Percentiles rank a stretch among this genome's conserved stretches.
phyloP scores from a whole-genome alignment of 2,797 vertebrate genomes.

The Lepus townsendii region DNA sequence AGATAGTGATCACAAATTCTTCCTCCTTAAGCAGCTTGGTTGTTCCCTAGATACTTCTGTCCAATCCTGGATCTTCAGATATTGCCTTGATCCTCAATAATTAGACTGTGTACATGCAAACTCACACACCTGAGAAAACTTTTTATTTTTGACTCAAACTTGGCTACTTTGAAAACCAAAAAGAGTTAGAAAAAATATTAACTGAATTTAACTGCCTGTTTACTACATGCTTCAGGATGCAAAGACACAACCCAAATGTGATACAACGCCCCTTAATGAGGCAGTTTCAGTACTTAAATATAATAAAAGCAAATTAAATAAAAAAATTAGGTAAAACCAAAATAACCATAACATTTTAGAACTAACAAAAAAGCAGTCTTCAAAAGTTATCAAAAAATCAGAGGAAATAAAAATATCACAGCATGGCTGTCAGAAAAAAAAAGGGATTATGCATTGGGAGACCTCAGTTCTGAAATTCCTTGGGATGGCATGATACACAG shows the following conservation, averaged over 20 bases:
- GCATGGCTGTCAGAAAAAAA: background rate
- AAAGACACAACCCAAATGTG: background rate
- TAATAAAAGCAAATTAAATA: constrained; percentile 25
- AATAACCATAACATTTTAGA: constrained; percentile 23
- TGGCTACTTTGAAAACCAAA: constrained; percentile 53
- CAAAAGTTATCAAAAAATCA: background rate
- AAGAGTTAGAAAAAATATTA: background rate
- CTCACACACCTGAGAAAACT: background rate
- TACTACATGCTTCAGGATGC: background rate
- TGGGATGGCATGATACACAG: background rate
- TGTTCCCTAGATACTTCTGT: background rate
- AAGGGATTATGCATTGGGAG: too few relatives aligned
- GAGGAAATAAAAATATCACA: background rate
- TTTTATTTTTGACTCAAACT: constrained; percentile 52
- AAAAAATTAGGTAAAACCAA: constrained; percentile 17
- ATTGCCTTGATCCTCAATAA: constrained; percentile 19
- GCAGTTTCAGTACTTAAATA: background rate
- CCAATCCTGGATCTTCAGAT: background rate
- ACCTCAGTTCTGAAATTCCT: background rate
- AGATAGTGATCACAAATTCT: background rate
- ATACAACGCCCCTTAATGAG: background rate
- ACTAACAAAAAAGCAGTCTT: background rate
- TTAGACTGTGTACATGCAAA: background rate
- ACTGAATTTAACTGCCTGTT: background rate
- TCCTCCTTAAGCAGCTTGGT: background rate